Percentiles rank a stretch among this genome's conserved stretches.
phyloP scores from a whole-genome alignment of 2,888 invertebrate genomes.

The Chesias legatella region DNA sequence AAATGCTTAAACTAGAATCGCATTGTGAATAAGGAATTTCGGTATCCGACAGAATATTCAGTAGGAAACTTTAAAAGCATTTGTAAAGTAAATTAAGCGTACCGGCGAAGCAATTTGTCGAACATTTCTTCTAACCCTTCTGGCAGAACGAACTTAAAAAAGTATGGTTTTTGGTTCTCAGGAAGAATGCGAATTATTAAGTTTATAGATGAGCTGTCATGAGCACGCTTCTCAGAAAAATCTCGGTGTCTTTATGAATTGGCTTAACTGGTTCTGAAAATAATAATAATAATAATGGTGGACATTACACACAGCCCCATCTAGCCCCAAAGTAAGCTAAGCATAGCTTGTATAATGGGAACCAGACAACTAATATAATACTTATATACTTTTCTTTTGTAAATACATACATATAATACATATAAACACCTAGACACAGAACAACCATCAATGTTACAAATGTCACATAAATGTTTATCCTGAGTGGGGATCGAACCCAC shows the following conservation, averaged over 20 bases:
- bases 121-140: constrained; percentile 38
- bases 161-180: constrained; percentile 24
- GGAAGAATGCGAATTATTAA: constrained; percentile 21
- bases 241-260: constrained; percentile 10
- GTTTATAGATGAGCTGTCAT: constrained; percentile 22
- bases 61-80: constrained; percentile 56
- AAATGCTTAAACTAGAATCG: constrained; percentile 15
- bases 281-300: no score
- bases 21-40: constrained; percentile 34
- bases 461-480: no score
- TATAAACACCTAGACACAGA: no score
- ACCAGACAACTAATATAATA: no score
- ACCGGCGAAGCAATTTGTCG: constrained; percentile 60
- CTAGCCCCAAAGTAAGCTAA: no score
- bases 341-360: no score
- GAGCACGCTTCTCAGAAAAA: constrained; percentile 17
- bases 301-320: no score
- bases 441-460: no score
- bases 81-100: constrained; percentile 67
- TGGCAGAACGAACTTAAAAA: constrained; percentile 24
- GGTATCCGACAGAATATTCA: constrained; percentile 43
- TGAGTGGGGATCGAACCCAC: no score
- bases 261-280: no score
- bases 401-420: no score
- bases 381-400: no score